A percentile compares a stretch with the other conserved stretches of the same genome.
phyloP scores from a whole-genome alignment of 2,113 vertebrate genomes.

The human region DNA sequence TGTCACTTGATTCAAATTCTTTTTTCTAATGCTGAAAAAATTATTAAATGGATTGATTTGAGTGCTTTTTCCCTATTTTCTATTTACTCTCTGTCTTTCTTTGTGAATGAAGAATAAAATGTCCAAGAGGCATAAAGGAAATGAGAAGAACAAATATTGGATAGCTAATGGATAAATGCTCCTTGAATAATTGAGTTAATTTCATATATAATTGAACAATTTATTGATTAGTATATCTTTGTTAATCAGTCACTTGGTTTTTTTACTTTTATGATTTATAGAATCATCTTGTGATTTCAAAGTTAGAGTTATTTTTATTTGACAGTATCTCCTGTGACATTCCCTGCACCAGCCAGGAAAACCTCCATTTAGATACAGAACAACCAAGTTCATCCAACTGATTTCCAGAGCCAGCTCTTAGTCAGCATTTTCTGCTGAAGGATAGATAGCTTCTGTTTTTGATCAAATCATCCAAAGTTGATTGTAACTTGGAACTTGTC shows the following conservation, averaged over 20 bases:
- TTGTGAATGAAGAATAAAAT: constrained; percentile 41
- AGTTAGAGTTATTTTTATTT: constrained; percentile 55
- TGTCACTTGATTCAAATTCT: not conserved
- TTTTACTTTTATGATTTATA: constrained; percentile 23
- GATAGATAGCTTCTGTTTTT: constrained; percentile 36
- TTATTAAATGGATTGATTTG: not conserved
- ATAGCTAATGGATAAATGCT: not conserved
- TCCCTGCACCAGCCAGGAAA: not conserved
- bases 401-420: not conserved
- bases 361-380: constrained; percentile 31
- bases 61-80: constrained; percentile 12
- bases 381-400: not conserved
- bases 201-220: constrained; percentile 38
- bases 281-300: constrained; percentile 46
- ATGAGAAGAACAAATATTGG: not conserved
- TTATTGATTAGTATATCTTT: constrained; percentile 33
- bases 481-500: constrained; percentile 41
- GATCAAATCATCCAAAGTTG: constrained; percentile 53
- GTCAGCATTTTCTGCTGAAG: not conserved
- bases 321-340: not conserved
- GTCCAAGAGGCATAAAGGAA: not conserved
- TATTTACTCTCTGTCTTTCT: not conserved
- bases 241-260: constrained; percentile 27
- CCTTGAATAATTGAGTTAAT: constrained; percentile 61
- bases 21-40: constrained; percentile 3